These are phyloP conservation scores for Trogon surrucura DNA, from an alignment of 2,113 vertebrate genomes.

Conservation along the genomic window DNA sequence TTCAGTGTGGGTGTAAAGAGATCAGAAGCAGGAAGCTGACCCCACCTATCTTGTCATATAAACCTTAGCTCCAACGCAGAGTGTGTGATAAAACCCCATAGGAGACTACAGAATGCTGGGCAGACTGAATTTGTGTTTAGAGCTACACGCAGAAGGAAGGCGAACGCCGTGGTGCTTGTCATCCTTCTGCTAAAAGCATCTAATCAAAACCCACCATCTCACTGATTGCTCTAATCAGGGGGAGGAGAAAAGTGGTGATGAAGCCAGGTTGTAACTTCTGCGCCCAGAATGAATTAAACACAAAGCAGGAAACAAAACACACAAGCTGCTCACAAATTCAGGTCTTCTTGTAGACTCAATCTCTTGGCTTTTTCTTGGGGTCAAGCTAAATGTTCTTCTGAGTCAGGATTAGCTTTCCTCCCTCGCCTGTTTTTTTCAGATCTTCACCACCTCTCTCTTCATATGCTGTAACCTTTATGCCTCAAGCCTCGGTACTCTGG, in stretches of 20 bases:
- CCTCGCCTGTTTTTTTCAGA: background rate
- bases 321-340: background rate
- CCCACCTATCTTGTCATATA: background rate
- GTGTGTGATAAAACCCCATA: background rate
- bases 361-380: background rate
- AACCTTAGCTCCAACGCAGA: background rate
- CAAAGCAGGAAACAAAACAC: background rate
- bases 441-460: background rate
- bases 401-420: background rate
- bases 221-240: background rate
- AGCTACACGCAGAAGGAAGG: background rate
- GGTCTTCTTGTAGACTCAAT: background rate
- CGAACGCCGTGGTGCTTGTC: background rate
- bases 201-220: background rate
- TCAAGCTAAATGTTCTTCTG: background rate
- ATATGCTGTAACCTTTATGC: background rate
- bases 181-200: background rate
- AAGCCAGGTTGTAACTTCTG: background rate
- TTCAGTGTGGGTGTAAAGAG: background rate
- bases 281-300: background rate
- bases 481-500: background rate
- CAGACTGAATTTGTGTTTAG: background rate
- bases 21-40: background rate
- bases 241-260: background rate
- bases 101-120: background rate